These are phyloP conservation scores for Zosterops pallidus DNA, from an alignment of 2,113 vertebrate species.

Conservation along the genomic window DNA sequence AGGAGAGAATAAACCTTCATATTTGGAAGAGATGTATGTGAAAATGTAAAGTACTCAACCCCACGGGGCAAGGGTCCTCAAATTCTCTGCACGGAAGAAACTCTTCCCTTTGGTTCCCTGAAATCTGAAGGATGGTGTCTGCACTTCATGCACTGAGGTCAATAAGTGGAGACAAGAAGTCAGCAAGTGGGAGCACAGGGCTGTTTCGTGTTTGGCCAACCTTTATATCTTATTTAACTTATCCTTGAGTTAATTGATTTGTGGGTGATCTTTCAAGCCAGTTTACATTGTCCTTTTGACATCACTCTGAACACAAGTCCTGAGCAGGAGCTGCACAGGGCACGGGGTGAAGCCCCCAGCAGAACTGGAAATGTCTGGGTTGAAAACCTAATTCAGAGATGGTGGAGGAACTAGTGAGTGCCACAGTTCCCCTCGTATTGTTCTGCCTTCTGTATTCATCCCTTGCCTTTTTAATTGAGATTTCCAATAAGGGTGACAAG, in stretches of 20 bases:
- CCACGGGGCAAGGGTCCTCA: neutral
- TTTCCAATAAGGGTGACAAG: neutral
- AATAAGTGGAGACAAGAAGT: neutral
- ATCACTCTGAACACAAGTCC: neutral
- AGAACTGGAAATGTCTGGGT: neutral
- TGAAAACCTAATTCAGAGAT: neutral
- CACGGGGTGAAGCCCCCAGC: accelerated
- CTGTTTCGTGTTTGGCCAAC: neutral
- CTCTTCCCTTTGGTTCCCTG: neutral
- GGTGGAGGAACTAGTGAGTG: neutral
- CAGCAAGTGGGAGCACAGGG: neutral
- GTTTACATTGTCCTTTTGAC: neutral
- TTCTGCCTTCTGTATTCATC: neutral
- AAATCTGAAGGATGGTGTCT: neutral
- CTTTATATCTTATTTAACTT: neutral
- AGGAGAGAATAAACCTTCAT: neutral
- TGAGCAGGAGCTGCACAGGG: neutral
- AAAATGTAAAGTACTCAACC: neutral
- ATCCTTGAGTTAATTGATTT: neutral
- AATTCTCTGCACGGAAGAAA: neutral
- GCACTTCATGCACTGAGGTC: neutral
- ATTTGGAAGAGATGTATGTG: neutral
- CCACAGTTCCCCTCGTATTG: neutral
- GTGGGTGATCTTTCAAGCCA: neutral
- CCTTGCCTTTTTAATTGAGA: neutral